Evolutionary conservation across 1,140 invertebrate genomes (phyloP), one percentile per base, ranked within the genome.

Genomic region (Calliphora vicina): DNA sequence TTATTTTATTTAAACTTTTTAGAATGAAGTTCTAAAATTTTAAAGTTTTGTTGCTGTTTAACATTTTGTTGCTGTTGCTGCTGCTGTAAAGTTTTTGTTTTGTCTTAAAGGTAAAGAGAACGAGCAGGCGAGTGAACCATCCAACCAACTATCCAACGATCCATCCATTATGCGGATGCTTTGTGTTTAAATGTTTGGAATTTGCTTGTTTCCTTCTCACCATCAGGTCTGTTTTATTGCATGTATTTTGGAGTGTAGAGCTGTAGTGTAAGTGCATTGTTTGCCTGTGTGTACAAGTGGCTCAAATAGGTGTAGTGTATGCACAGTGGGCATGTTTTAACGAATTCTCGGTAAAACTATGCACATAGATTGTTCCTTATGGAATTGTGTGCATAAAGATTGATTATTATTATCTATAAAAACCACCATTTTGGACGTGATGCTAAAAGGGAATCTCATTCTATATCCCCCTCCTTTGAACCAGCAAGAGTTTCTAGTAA

Each of bases 11-110:
- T 67, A 8, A 67, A 23, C 57, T 67, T 78, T 78, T 78, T 26
- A 45, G 74, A 78, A 78, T 78, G 74, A 78, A 78, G 74, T 78
- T 78, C 74, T 78, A 78, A 78, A 67, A 78, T 78, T 78, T 78
- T 43, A 78, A 76, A 78, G 35, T 78, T 78, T 43, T 76, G 61
- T 67, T 67, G n/a, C 20, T 25, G 61, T 20, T 67, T 12, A 67
- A 67, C 61, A 67, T 23, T 12, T 67, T 67, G n/a, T 67, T 67
- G n/a, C 25, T 67, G 20, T 67, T 67, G n/a, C 25, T 67, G n/a
- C 25, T 67, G 20, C 50, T n/a, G 15, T 57, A n/a, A n/a, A 3
- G 6, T 35, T 50, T 67, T 67, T 67, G 57, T 29, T 67, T 67
- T 67, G n/a, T 23, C 8, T 25, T 67, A 67, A 12, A 67, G 57